Evolutionary conservation across 2,113 vertebrate species (phyloP).

Genomic region (Pteronura brasiliensis): DNA sequence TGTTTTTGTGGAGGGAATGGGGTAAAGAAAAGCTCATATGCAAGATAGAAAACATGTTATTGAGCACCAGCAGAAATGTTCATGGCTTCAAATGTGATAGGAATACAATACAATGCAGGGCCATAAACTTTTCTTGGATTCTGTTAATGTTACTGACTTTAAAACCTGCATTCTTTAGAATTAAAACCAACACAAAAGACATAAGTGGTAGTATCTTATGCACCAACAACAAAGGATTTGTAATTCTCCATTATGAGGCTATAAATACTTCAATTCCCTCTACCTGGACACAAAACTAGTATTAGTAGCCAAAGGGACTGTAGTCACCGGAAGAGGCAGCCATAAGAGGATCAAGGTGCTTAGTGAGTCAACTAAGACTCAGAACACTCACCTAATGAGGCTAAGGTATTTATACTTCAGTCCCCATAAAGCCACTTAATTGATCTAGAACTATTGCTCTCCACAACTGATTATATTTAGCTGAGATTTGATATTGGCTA

Average conservation of each 20-base stretch:
- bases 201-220: not conserved
- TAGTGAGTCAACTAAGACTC: not conserved
- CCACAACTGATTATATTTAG: not conserved
- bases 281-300: not conserved
- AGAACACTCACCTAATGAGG: not conserved
- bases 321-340: not conserved
- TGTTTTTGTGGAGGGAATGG: not conserved
- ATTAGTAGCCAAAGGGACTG: not conserved
- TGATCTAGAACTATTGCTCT: not conserved
- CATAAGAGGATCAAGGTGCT: not conserved
- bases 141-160: slow-evolving; percentile 19
- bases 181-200: slow-evolving; percentile 18
- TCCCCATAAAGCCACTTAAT: not conserved
- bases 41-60: not conserved
- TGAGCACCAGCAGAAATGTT: not conserved
- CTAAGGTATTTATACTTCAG: not conserved
- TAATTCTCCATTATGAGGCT: not conserved
- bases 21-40: not conserved
- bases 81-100: not conserved
- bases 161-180: not conserved
- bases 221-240: not conserved
- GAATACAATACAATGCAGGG: not conserved
- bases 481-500: not conserved
- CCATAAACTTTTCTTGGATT: not conserved
- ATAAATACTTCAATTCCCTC: not conserved